Evolutionary conservation across 2,888 invertebrate genomes (phyloP).

Genomic region (Linyphia triangularis): DNA sequence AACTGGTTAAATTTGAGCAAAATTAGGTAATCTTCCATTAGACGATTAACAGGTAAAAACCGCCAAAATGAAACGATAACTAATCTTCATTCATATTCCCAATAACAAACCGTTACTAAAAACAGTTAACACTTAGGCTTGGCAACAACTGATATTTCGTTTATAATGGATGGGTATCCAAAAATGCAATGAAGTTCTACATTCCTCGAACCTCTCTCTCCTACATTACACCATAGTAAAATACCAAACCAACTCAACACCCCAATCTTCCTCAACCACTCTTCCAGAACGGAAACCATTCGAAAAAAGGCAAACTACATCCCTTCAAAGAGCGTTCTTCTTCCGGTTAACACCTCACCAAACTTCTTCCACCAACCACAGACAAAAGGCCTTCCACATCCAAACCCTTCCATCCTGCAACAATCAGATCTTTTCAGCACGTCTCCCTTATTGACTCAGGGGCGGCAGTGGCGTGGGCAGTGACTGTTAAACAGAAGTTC

Average conservation of each 20-base stretch:
- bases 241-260: too few relatives aligned
- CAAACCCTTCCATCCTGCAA: slow-evolving; percentile 8
- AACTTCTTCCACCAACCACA: background rate
- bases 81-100: too few relatives aligned
- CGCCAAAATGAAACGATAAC: too few relatives aligned
- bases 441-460: slow-evolving; percentile 46
- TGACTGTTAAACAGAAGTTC: slow-evolving; percentile 50
- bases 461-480: slow-evolving; percentile 24
- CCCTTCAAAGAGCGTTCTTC: background rate
- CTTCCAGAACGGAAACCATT: background rate
- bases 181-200: background rate
- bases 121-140: too few relatives aligned
- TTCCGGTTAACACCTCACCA: slow-evolving; percentile 43
- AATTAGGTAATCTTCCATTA: too few relatives aligned
- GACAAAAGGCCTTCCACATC: background rate
- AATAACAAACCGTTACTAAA: too few relatives aligned
- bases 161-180: too few relatives aligned
- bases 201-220: background rate
- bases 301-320: background rate
- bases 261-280: slow-evolving; percentile 7
- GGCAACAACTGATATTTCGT: too few relatives aligned
- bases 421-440: slow-evolving; percentile 39
- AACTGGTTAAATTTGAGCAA: too few relatives aligned
- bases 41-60: too few relatives aligned
- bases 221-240: too few relatives aligned